A percentile compares a stretch with the other conserved stretches of the same genome.
phyloP scores from a whole-genome alignment of 2,888 invertebrate species.

The Aelia acuminata region DNA sequence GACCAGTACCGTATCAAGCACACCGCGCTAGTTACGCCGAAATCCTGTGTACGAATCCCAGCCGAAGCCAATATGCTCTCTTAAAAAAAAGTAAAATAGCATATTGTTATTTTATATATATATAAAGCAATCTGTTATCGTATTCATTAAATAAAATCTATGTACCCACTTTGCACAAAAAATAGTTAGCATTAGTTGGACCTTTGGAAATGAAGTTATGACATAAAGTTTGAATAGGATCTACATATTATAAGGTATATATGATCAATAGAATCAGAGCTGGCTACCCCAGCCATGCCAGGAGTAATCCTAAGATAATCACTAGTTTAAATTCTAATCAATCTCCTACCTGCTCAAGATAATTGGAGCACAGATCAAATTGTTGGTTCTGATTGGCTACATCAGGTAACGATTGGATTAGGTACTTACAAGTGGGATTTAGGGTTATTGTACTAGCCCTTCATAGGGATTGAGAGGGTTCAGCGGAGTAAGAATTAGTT shows the following conservation, averaged over 20 bases:
- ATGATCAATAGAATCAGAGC: not conserved
- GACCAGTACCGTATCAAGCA: too few species aligned
- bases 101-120: too few species aligned
- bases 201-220: not conserved
- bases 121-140: too few species aligned
- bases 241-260: not conserved
- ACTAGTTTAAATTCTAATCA: conserved; percentile 41
- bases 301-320: conserved; percentile 10
- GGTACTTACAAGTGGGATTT: not conserved
- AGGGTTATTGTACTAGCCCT: too few species aligned
- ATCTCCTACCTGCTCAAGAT: conserved; percentile 8
- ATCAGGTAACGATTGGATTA: not conserved
- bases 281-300: not conserved
- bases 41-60: too few species aligned
- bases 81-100: too few species aligned
- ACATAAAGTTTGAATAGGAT: not conserved
- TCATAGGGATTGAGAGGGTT: not conserved
- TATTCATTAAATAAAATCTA: too few species aligned
- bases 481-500: too few species aligned
- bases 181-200: too few species aligned
- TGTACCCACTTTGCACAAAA: too few species aligned
- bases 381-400: not conserved
- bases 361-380: conserved; percentile 28
- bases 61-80: too few species aligned
- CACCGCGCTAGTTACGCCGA: too few species aligned